Evolutionary conservation across 2,797 vertebrate species (phyloP).

Genomic region (Echiichthys vipera): DNA sequence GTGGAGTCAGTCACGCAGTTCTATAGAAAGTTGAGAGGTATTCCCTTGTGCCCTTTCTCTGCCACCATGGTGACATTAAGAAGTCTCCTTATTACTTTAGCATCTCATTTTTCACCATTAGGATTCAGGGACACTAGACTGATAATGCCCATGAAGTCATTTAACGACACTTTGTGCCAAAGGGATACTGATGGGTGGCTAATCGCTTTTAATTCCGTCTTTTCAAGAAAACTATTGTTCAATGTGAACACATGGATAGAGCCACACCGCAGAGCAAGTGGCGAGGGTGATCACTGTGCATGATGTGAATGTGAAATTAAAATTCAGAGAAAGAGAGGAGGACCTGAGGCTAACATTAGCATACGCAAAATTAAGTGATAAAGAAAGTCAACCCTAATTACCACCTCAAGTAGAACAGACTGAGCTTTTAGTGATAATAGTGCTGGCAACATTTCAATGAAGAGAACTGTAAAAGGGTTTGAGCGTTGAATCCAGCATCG

Average conservation of each 20-base stretch:
- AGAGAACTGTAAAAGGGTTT: not conserved
- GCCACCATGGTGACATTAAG: conserved; percentile 49
- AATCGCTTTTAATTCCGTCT: conserved; percentile 57
- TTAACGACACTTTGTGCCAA: conserved; percentile 55
- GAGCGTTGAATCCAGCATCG: not conserved
- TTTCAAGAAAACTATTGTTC: conserved; percentile 43
- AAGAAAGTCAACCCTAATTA: not conserved
- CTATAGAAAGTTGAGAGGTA: conserved; percentile 2
- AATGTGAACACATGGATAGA: conserved; percentile 33
- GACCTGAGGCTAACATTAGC: conserved; percentile 26
- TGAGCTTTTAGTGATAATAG: not conserved
- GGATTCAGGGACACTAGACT: conserved; percentile 52
- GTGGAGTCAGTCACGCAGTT: not conserved
- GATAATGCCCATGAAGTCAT: conserved; percentile 66
- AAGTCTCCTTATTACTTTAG: conserved; percentile 40
- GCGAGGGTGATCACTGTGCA: conserved; percentile 9
- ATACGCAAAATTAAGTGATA: conserved; percentile 3
- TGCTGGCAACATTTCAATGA: conserved; percentile 10
- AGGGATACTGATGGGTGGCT: conserved; percentile 65
- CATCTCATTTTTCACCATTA: conserved; percentile 63
- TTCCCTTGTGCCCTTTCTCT: conserved; percentile 31
- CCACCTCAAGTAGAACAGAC: not conserved
- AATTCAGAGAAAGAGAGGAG: conserved; percentile 28
- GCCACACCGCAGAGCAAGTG: conserved; percentile 10
- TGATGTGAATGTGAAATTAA: conserved; percentile 43